Evolutionary conservation across 23 tunicate species (phyloP).

Genomic region (Trididemnum nubilum): DNA sequence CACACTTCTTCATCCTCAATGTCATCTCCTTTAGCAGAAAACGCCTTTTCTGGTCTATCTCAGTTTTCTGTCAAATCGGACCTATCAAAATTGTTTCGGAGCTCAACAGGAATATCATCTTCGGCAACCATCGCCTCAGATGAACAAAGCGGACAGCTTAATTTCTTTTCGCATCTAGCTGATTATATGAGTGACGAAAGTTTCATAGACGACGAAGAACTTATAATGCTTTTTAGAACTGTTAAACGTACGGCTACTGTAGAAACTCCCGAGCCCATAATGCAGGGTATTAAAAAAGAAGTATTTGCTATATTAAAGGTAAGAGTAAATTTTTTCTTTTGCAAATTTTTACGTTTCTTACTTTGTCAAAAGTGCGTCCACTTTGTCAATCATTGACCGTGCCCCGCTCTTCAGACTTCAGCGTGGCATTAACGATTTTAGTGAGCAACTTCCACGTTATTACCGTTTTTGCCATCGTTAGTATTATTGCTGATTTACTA

Average conservation of each 20-base stretch:
- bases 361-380: too few species aligned
- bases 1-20: neutral
- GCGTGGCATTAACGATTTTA: too few species aligned
- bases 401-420: too few species aligned
- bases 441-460: too few species aligned
- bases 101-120: neutral
- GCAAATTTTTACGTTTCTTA: too few species aligned
- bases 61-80: neutral
- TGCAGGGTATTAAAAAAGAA: neutral
- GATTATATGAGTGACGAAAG: neutral
- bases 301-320: slow-evolving; percentile 9
- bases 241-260: neutral
- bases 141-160: neutral
- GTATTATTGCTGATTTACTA: too few species aligned
- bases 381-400: too few species aligned
- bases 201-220: neutral
- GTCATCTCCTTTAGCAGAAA: neutral
- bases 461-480: too few species aligned
- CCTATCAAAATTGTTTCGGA: too few species aligned
- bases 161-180: neutral
- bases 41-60: neutral
- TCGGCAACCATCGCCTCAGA: neutral
- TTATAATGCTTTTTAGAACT: neutral
- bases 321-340: too few species aligned
- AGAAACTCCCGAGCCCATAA: neutral